Conservation (phyloP, 64 coral and sea anemone species). For the Pocillopora verrucosa region DNA sequence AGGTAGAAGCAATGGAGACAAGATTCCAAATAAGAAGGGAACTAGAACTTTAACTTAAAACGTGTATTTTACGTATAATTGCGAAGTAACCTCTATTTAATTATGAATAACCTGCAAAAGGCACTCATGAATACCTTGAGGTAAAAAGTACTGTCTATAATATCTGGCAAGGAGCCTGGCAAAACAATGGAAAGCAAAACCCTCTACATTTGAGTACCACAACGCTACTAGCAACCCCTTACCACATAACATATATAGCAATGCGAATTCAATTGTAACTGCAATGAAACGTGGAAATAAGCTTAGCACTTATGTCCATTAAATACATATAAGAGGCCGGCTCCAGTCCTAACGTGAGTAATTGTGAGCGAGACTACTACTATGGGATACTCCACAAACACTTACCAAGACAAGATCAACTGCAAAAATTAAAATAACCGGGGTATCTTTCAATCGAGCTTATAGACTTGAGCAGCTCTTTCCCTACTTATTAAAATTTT, state of each 20-base stretch:
- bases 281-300: conserved; percentile 8
- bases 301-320: conserved; percentile 2
- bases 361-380: too few species aligned
- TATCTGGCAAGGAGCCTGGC: conserved; percentile 17
- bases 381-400: too few species aligned
- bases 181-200: conserved; percentile 22
- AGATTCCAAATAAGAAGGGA: conserved; percentile 19
- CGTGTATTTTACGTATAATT: not conserved
- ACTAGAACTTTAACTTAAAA: conserved; percentile 17
- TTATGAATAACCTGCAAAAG: not conserved
- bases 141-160: conserved; percentile 10
- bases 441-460: not conserved
- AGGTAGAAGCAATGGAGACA: conserved; percentile 5
- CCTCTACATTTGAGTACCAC: not conserved
- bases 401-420: too few species aligned
- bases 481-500: not conserved
- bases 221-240: not conserved
- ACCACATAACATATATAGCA: not conserved
- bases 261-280: conserved; percentile 22
- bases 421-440: conserved; percentile 6
- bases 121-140: not conserved
- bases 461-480: not conserved
- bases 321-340: not conserved
- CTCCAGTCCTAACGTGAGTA: not conserved
- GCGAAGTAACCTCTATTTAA: not conserved